These are phyloP conservation scores for Cataglyphis cursor DNA, from an alignment of 2,888 invertebrate genomes.

Conservation along the genomic window DNA sequence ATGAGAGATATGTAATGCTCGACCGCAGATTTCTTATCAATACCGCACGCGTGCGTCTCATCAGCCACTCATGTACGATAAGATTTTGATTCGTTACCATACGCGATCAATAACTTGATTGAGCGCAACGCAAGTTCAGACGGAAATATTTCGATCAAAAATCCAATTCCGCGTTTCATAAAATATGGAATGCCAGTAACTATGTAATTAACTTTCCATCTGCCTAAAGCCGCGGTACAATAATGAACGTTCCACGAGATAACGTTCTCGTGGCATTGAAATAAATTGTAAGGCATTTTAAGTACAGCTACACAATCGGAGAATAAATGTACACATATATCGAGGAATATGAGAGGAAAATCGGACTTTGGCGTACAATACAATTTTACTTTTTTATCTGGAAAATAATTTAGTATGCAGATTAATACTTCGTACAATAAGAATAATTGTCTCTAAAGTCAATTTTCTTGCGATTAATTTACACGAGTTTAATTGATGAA, in stretches of 20 bases:
- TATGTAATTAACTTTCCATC: constrained; percentile 53
- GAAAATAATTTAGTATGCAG: constrained; percentile 8
- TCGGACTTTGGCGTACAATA: background rate
- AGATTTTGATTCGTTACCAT: constrained; percentile 3
- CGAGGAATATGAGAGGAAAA: constrained; percentile 12
- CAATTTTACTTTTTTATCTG: background rate
- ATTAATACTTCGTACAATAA: constrained; percentile 7
- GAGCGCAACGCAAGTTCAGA: background rate
- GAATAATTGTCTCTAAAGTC: background rate
- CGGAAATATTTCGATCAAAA: constrained; percentile 51
- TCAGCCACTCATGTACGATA: background rate
- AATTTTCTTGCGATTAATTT: background rate
- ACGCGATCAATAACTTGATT: constrained; percentile 18
- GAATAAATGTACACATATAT: constrained; percentile 19
- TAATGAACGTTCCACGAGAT: constrained; percentile 46
- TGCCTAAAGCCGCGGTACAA: constrained; percentile 23
- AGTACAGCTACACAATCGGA: constrained; percentile 13
- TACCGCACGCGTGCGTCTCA: background rate
- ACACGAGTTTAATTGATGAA: background rate
- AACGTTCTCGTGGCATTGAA: constrained; percentile 25
- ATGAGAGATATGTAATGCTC: constrained; percentile 16
- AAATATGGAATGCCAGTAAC: constrained; percentile 55
- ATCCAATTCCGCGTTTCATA: constrained; percentile 50
- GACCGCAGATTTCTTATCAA: constrained; percentile 38
- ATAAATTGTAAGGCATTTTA: constrained; percentile 51